Evolutionary conservation across 2,113 vertebrate genomes (phyloP).

Genomic region (Leptobrachium ailaonicum): DNA sequence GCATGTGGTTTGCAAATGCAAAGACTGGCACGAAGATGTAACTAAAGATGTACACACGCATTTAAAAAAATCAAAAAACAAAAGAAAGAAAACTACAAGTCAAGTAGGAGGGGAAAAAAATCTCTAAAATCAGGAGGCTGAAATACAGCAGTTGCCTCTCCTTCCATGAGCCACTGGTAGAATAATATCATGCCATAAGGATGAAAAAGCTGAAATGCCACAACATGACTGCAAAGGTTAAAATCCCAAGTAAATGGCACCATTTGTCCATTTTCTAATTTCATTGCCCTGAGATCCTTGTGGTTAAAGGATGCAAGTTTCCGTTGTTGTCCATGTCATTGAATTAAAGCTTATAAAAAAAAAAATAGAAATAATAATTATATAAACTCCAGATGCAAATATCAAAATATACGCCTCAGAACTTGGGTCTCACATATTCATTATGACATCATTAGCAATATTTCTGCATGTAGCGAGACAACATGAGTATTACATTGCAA

Average conservation of each 20-base stretch:
- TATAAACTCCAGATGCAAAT: neutral
- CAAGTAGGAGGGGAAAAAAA: conserved; percentile 50
- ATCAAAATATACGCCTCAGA: neutral
- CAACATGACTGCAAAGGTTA: conserved; percentile 10
- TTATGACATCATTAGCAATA: too few relatives aligned
- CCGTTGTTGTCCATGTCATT: conserved; percentile 22
- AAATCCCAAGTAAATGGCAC: conserved; percentile 14
- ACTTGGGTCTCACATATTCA: neutral
- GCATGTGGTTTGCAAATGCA: conserved; percentile 59
- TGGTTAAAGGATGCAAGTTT: conserved; percentile 36
- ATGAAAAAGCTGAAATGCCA: neutral
- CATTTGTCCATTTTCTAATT: conserved; percentile 30
- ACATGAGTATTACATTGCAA: too few relatives aligned
- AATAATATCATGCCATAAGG: conserved; percentile 23
- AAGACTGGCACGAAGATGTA: conserved; percentile 60
- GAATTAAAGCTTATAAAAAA: conserved; percentile 34
- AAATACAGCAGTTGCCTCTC: conserved; percentile 53
- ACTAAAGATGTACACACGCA: conserved; percentile 56
- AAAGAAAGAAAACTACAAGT: conserved; percentile 50
- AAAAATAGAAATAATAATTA: conserved; percentile 1
- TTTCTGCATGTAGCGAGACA: too few relatives aligned
- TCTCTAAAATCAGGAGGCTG: conserved; percentile 48
- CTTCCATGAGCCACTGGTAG: conserved; percentile 30
- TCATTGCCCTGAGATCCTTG: conserved; percentile 47
- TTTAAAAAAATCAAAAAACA: conserved; percentile 55